Conservation (phyloP, 2,888 invertebrate species). For the Hirtodrosophila trivittata region DNA sequence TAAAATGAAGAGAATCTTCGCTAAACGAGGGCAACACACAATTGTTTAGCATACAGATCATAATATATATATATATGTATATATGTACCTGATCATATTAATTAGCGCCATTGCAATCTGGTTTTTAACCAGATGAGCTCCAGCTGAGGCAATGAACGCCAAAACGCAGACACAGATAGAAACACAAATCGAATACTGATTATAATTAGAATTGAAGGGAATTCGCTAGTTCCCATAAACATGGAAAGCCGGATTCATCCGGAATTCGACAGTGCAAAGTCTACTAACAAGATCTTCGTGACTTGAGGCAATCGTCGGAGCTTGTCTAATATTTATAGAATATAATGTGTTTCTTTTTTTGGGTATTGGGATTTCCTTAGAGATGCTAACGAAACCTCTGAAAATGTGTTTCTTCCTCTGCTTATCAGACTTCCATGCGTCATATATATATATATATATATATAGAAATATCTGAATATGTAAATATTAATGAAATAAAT, state of each 20-base stretch:
- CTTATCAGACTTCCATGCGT: slow-evolving; percentile 34
- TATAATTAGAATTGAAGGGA: slow-evolving; percentile 8
- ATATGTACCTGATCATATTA: slow-evolving; percentile 41
- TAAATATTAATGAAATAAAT: slow-evolving; percentile 51
- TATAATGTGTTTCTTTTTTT: slow-evolving; percentile 2
- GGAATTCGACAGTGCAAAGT: slow-evolving; percentile 10
- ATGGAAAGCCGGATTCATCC: slow-evolving; percentile 26
- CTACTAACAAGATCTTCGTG: slow-evolving; percentile 26
- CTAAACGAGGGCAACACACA: slow-evolving; percentile 57
- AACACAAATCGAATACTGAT: neutral
- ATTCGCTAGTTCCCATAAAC: slow-evolving; percentile 12
- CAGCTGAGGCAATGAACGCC: slow-evolving; percentile 5
- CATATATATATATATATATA: slow-evolving; percentile 34
- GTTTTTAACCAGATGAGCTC: slow-evolving; percentile 33
- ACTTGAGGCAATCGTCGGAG: neutral
- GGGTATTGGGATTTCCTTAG: slow-evolving; percentile 5
- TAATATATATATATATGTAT: neutral
- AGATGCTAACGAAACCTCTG: neutral
- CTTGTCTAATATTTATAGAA: slow-evolving; percentile 9
- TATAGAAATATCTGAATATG: slow-evolving; percentile 24
- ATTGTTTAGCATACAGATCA: slow-evolving; percentile 51
- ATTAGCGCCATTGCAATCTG: slow-evolving; percentile 59
- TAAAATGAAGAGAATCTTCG: slow-evolving; percentile 10
- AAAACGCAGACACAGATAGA: slow-evolving; percentile 4
- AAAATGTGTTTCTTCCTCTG: neutral